Evolutionary conservation across 2,797 vertebrate genomes (phyloP).

Genomic region (Cyclura pinguis): DNA sequence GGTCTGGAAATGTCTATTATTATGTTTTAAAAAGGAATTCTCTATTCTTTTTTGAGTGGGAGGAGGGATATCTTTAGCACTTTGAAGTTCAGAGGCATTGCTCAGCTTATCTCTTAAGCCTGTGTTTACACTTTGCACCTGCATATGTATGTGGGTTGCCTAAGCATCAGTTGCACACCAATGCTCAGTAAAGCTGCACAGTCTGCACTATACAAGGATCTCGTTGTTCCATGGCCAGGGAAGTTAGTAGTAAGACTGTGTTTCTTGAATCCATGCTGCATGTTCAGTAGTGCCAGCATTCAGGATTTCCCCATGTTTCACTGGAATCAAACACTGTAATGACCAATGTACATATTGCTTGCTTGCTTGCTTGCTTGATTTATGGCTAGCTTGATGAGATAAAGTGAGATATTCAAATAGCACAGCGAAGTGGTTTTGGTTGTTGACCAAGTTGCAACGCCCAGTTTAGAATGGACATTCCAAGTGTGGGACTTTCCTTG

Average conservation of each 20-base stretch:
- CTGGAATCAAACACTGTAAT: neutral
- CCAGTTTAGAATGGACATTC: no score
- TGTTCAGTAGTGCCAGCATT: neutral
- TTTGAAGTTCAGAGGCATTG: conserved; percentile 65
- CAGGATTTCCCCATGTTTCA: neutral
- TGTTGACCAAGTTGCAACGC: no score
- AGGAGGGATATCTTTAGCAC: conserved; percentile 38
- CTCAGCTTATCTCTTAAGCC: conserved; percentile 32
- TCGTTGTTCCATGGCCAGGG: neutral
- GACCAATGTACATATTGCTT: no score
- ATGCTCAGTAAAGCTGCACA: neutral
- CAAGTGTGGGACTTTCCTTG: no score
- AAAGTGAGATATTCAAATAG: neutral
- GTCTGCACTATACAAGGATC: neutral
- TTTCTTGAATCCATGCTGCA: neutral
- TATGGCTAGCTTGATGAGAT: no score
- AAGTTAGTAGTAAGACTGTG: neutral
- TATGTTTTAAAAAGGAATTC: conserved; percentile 37
- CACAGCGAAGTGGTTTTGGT: neutral
- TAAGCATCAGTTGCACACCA: neutral
- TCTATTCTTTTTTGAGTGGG: conserved; percentile 61
- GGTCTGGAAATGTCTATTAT: conserved; percentile 65
- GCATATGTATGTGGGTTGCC: conserved; percentile 11
- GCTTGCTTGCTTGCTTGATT: no score
- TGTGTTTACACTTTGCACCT: conserved; percentile 28